These are phyloP conservation scores for Holocentrus rufus DNA, from an alignment of 2,797 vertebrate genomes.

Conservation along the genomic window DNA sequence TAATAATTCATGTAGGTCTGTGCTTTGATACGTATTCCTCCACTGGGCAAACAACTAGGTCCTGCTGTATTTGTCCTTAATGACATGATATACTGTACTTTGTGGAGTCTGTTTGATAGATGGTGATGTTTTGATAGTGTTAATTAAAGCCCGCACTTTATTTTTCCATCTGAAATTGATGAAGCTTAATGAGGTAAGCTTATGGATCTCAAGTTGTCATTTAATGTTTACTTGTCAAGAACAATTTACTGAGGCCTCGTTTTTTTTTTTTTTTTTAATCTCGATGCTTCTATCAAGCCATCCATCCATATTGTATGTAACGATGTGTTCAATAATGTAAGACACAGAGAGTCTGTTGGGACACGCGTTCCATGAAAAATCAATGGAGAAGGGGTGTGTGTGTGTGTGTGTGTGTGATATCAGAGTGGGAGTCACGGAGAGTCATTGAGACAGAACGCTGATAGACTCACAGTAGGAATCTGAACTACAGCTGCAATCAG, in stretches of 20 bases:
- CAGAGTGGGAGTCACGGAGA: background rate
- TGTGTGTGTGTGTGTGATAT: constrained; percentile 1
- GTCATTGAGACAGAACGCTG: no score
- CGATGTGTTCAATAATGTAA: constrained; percentile 35
- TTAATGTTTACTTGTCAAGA: constrained; percentile 36
- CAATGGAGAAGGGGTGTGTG: constrained; percentile 1
- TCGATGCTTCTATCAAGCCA: constrained; percentile 18
- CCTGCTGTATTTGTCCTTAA: constrained; percentile 2
- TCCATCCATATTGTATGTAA: constrained; percentile 21
- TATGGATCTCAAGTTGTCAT: constrained; percentile 20
- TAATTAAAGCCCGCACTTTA: constrained; percentile 28
- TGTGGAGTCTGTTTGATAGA: constrained; percentile 17
- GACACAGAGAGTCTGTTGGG: constrained; percentile 17
- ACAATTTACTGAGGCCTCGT: constrained; percentile 18
- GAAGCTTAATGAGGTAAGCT: constrained; percentile 3
- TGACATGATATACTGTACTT: background rate
- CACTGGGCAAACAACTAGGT: constrained; percentile 1
- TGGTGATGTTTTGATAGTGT: constrained; percentile 6
- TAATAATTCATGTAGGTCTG: background rate
- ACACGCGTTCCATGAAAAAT: constrained; percentile 17
- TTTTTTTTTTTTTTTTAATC: constrained; percentile 26
- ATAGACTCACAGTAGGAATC: background rate
- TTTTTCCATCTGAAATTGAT: constrained; percentile 34
- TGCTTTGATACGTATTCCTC: constrained; percentile 18
- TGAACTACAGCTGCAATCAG: background rate